Conservation (phyloP, 2,888 invertebrate species). For the Neuroscelio doddi region DNA sequence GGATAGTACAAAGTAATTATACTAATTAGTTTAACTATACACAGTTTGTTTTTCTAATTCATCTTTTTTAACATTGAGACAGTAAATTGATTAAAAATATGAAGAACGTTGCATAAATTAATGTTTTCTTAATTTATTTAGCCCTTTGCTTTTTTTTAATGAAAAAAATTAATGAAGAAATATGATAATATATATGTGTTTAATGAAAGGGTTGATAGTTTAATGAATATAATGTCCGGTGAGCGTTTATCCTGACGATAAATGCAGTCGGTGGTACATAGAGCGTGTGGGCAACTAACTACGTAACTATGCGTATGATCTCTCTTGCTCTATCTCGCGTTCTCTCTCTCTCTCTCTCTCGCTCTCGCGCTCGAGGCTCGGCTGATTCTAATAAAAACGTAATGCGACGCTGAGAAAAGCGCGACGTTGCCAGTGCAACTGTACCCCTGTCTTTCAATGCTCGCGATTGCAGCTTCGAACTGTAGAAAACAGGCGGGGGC, state of each 20-base stretch:
- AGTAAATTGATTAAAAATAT: too few relatives aligned
- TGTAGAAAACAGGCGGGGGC: conserved; percentile 53
- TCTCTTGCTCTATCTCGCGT: too few relatives aligned
- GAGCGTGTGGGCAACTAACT: conserved; percentile 45
- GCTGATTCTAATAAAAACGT: conserved; percentile 52
- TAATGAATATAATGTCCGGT: conserved; percentile 45
- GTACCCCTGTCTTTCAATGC: conserved; percentile 46
- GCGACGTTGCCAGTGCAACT: conserved; percentile 60
- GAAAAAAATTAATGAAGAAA: too few relatives aligned
- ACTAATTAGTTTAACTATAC: too few relatives aligned
- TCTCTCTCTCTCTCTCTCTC: too few relatives aligned
- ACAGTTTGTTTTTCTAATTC: too few relatives aligned
- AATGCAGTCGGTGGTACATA: conserved; percentile 35
- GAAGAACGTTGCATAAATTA: too few relatives aligned
- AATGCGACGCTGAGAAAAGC: conserved; percentile 57
- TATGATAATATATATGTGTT: background rate
- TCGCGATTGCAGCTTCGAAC: conserved; percentile 27
- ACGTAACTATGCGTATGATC: conserved; percentile 43
- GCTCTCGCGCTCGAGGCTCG: conserved; percentile 31
- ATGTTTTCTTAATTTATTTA: conserved; percentile 27
- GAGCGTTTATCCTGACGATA: conserved; percentile 43
- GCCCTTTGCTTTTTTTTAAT: conserved; percentile 20
- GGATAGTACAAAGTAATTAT: too few relatives aligned
- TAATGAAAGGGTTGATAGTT: conserved; percentile 34
- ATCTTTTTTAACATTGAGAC: too few relatives aligned